These are phyloP conservation scores for Mythimna impura DNA, from an alignment of 2,888 invertebrate species.

Conservation along the genomic window DNA sequence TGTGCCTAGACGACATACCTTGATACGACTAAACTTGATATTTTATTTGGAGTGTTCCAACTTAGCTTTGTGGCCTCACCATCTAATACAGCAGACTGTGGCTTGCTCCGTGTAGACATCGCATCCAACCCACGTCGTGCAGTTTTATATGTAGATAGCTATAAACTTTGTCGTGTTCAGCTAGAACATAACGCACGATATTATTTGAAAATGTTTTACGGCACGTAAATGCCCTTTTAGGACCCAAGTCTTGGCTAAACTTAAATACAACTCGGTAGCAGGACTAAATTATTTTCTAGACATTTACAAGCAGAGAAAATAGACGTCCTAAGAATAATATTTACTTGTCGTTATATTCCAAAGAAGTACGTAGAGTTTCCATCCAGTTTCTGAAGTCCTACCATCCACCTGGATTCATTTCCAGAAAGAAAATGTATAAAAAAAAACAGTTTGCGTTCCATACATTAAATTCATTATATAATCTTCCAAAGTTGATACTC, in stretches of 20 bases:
- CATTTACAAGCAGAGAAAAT: conserved; percentile 23
- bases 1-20: conserved; percentile 39
- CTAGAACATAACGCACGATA: conserved; percentile 45
- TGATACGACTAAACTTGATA: conserved; percentile 43
- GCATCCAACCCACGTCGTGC: conserved; percentile 58
- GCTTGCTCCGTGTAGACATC: conserved; percentile 32
- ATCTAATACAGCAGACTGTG: conserved; percentile 36
- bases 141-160: conserved; percentile 54
- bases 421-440: not conserved
- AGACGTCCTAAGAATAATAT: conserved; percentile 3
- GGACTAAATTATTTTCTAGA: conserved; percentile 20
- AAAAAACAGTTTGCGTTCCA: not conserved
- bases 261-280: conserved; percentile 35
- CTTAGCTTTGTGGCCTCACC: conserved; percentile 14
- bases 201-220: conserved; percentile 56
- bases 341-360: not conserved
- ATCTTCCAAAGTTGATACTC: not conserved
- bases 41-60: conserved; percentile 56
- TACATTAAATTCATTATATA: not conserved
- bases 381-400: not conserved
- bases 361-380: not conserved
- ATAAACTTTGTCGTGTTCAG: conserved; percentile 57
- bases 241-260: conserved; percentile 17
- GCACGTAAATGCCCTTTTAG: conserved; percentile 43
- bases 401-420: not conserved